Evolutionary conservation across 2,797 vertebrate genomes (phyloP), one percentile per base, ranked within the genome.

Genomic region (Loris lydekkerianus): DNA sequence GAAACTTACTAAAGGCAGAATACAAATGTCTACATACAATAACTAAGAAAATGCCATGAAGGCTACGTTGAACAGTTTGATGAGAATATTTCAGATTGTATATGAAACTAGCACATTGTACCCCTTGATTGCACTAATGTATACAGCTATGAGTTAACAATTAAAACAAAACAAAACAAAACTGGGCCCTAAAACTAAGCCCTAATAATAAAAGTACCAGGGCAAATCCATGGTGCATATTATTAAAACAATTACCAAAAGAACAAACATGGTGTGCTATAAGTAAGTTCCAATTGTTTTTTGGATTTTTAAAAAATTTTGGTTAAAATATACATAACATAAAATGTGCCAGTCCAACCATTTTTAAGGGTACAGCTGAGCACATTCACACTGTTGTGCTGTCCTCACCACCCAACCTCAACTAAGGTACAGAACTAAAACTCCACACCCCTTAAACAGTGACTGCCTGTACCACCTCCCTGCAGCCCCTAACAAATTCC

Each of bases 381-480:
- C 21, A 2, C 5, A 0, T 56, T 63, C 15, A 8, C 23, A 1
- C 0, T 17, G 63, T 21, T 4, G 1, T 4, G 2, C 65, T 4
- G 7, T 15, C n/a, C 0, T 46, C 5, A 1, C 61, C 34, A 0
- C 40, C 34, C 6, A 6, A 15, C 70, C 13, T 1, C 27, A 37
- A 20, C 25, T 2, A 15, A 37, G 34, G 11, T 37, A 53, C 21
- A 29, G 29, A 82, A 43, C 34, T 65, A 43, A 86, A 80, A 67
- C 76, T 43, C 27, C 1, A 3, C 34, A 15, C 75, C 87, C 67
- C 0, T 21, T 27, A 7, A 61, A 76, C 37, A 23, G 6, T 3
- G 2, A 31, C 17, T 60, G 14, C 31, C 17, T 15, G 2, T 0
- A 5, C n/a, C 25, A 5, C 40, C 31, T 25, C 2, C 40, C 56